Conservation (phyloP, 2,888 invertebrate genomes). For the Agonopterix alstromeriana region DNA sequence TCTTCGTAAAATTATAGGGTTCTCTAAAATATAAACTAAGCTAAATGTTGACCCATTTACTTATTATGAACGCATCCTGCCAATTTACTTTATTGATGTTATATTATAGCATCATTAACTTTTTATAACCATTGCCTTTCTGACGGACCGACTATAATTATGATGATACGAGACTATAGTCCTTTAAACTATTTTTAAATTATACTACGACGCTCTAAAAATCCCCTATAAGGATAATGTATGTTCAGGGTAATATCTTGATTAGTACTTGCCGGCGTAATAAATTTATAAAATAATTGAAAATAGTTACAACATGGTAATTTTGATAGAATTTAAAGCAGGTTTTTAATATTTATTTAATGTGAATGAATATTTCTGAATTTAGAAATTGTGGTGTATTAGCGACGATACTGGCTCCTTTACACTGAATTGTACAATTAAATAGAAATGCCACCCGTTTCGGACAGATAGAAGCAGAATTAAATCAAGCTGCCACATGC, state of each 20-base stretch:
- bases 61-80: constrained; percentile 61
- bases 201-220: constrained; percentile 41
- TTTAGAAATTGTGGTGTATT: too few relatives aligned
- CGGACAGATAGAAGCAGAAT: constrained; percentile 32
- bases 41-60: constrained; percentile 57
- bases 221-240: constrained; percentile 48
- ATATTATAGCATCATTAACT: constrained; percentile 66
- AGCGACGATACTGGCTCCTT: too few relatives aligned
- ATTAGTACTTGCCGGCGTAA: constrained; percentile 39
- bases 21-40: constrained; percentile 21
- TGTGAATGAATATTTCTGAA: too few relatives aligned
- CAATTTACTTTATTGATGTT: constrained; percentile 72
- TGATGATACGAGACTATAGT: constrained; percentile 50
- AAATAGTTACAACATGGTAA: too few relatives aligned
- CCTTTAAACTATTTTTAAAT: constrained; percentile 67
- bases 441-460: constrained; percentile 26
- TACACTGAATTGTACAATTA: constrained; percentile 2
- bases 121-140: constrained; percentile 60
- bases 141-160: constrained; percentile 63
- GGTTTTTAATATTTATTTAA: too few relatives aligned
- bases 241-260: constrained; percentile 35
- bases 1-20: constrained; percentile 5
- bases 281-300: constrained; percentile 24
- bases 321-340: too few relatives aligned
- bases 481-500: constrained; percentile 41